Base-by-base conservation (phyloP, 2,113 vertebrate species). In the Myiopsitta monachus region DNA sequence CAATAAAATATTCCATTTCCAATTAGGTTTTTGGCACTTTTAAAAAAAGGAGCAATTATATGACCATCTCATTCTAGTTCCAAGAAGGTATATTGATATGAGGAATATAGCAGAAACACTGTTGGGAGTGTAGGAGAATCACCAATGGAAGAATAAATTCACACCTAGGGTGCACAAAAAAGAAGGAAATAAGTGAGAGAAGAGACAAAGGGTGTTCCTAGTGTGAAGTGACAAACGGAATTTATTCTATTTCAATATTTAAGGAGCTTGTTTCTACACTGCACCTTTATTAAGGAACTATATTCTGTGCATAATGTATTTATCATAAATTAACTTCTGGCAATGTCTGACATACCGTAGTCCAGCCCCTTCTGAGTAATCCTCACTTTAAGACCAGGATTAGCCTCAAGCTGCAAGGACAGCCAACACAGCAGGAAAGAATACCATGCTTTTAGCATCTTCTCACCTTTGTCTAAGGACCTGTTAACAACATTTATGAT, bases 371-470 rank as follows among this genome's bases (percentile, higher is more conserved):
- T 96, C 85, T 96, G 73, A 80, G 87, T 95, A 78, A 96, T 92
- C 80, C 68, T 96, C 69, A 96, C 54, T 93, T 96, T 95, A 75
- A 96, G 70, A 62, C 91, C 91, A 87, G 94, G 92, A 88, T 96
- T 94, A 90, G 87, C 93, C 52, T 96, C 83, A 80, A 96, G 70
- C 28, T 0, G 33, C 57, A 87, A 73, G n/a, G 64, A 47, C 59
- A 61, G 61, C 68, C 91, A 87, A 92, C 85, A 97, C 44, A 97
- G 95, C 67, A 97, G 61, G 82, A 97, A 91, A 77, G 86, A 91
- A 77, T 69, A 90, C 95, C 96, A 96, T 14, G 90, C 52, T 51
- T 92, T 83, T 46, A 64, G 87, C 88, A 81, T 87, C 68, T 59
- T 94, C 79, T 69, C 74, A 74, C 2, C 75, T 62, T 95, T 78